phyloP scores from a whole-genome alignment of 30 jellyfish, hydroid and myxozoan species.

The Aurelia coerulea region DNA sequence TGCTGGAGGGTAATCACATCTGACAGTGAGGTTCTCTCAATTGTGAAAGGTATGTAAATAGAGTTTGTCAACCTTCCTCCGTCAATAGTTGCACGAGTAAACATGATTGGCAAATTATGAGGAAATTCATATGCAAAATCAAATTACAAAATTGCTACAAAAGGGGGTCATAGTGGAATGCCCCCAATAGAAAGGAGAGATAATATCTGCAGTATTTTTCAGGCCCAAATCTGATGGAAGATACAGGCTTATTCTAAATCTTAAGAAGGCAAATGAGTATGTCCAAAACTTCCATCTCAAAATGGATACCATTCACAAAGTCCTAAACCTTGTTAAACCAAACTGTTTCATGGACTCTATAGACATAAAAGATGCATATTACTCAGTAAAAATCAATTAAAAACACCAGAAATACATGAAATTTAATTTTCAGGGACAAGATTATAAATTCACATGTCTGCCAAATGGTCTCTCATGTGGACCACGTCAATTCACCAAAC shows the following conservation, averaged over 20 bases:
- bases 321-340: too few relatives aligned
- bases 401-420: conserved; percentile 33
- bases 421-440: conserved; percentile 2
- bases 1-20: conserved; percentile 26
- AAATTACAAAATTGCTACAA: not conserved
- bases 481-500: conserved; percentile 62
- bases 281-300: conserved; percentile 39
- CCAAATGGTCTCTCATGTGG: too few relatives aligned
- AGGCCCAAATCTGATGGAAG: conserved; percentile 30
- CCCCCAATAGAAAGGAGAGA: conserved; percentile 13
- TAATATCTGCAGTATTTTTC: conserved; percentile 39
- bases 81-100: not conserved
- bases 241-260: conserved; percentile 18
- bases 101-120: not conserved
- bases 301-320: conserved; percentile 47
- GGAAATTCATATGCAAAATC: not conserved
- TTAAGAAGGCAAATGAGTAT: too few relatives aligned
- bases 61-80: not conserved
- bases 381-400: conserved; percentile 33
- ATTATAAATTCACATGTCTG: conserved; percentile 8
- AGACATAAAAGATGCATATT: conserved; percentile 68
- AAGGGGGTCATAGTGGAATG: too few relatives aligned
- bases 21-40: conserved; percentile 7
- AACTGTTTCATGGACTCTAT: conserved; percentile 40
- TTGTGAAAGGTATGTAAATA: not conserved